Base-by-base conservation (phyloP, 2,888 invertebrate genomes). In the Hypselothyrea guttata region DNA sequence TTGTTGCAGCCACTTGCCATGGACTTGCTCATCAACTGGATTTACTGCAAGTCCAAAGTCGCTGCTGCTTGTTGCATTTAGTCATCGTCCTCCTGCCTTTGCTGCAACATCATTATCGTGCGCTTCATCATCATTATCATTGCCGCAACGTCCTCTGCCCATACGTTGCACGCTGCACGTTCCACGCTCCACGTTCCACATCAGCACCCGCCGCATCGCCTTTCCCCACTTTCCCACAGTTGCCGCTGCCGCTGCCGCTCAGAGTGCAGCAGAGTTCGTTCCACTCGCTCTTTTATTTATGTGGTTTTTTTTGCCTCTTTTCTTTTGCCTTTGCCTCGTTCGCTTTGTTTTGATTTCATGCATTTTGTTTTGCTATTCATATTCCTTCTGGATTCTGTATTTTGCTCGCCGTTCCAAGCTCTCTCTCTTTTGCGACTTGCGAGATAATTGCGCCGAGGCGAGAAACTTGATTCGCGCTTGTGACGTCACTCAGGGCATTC, bases 341-440 rank as follows among this genome's bases (percentile, higher is more conserved):
- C 37, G 60, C 73, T 77, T 76, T 86, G 79, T 86, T 79, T 84
- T 83, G 77, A 81, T 84, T 66, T 84, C 73, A 54, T 72, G 75
- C 71, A 73, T 66, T 84, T 85, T 84, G 84, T 84, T 84, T 84
- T 84, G 85, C 72, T 84, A 73, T 76, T 65, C 70, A 76, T 74
- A 76, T 87, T 87, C 81, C 87, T 87, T 84, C 75, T 70, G 86
- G 78, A 86, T 86, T 86, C 81, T 83, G 78, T 87, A 87, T 87
- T 87, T 87, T 87, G 87, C 87, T 87, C 78, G 70, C 73, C 62
- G 67, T 76, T 77, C 75, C 62, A 57, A 49, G 46, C 57, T 37
- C 16, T 16, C 18, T 37, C n/a, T 52, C 40, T 13, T 44, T 44
- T 37, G 16, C 54, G 45, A 27, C 11, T 16, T 35, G 38, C 53